phyloP scores from a whole-genome alignment of 1,140 invertebrate genomes.

The Dendrolimus punctatus region DNA sequence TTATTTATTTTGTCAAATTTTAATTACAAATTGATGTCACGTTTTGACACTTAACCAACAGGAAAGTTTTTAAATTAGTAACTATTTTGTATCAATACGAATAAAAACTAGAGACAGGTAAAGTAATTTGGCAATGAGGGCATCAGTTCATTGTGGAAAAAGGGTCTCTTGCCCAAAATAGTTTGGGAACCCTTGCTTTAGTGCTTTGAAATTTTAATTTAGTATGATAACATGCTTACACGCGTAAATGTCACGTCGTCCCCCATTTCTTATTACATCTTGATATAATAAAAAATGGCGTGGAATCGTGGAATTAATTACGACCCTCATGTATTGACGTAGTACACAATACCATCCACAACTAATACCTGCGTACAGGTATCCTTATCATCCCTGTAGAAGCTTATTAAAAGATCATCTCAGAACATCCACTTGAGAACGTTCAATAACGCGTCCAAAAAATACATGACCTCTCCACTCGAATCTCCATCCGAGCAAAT shows the following conservation, averaged over 20 bases:
- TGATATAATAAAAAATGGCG: background rate
- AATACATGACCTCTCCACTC: slow-evolving; percentile 47
- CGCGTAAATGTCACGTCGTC: slow-evolving; percentile 8
- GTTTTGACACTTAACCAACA: no score
- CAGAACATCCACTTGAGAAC: slow-evolving; percentile 22
- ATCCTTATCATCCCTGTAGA: background rate
- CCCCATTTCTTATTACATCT: background rate
- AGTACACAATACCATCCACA: background rate
- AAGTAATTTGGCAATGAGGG: no score
- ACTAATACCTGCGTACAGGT: background rate
- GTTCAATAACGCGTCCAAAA: slow-evolving; percentile 28
- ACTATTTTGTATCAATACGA: no score
- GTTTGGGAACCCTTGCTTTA: background rate
- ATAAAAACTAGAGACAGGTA: no score
- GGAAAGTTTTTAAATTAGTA: no score
- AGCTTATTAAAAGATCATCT: slow-evolving; percentile 1
- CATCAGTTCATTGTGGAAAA: no score
- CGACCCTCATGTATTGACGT: no score
- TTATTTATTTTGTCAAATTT: no score
- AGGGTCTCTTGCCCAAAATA: no score
- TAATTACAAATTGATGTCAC: no score
- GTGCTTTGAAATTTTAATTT: slow-evolving; percentile 17
- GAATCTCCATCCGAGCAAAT: slow-evolving; percentile 61
- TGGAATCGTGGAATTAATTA: background rate
- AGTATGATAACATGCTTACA: slow-evolving; percentile 29